Evolutionary conservation across 2,888 invertebrate genomes (phyloP).

Genomic region (Aelia acuminata): DNA sequence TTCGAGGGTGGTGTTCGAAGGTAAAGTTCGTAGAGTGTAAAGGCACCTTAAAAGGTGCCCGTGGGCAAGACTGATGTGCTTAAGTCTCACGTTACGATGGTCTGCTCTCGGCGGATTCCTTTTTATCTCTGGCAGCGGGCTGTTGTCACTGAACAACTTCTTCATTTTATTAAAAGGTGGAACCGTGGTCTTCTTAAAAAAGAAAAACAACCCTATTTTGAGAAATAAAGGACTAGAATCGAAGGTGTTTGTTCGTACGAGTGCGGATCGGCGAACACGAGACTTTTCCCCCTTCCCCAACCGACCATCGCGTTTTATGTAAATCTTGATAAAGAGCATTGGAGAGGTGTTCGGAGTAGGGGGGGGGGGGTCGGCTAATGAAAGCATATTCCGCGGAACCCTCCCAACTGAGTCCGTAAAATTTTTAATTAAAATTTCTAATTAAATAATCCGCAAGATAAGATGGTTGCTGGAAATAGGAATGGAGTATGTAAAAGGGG

Average conservation of each 20-base stretch:
- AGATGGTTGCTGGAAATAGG: slow-evolving; percentile 57
- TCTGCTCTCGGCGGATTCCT: too few relatives aligned
- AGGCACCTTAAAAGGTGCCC: too few relatives aligned
- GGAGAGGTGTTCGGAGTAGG: slow-evolving; percentile 8
- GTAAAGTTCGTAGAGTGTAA: too few relatives aligned
- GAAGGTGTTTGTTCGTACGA: background rate
- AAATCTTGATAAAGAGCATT: slow-evolving; percentile 40
- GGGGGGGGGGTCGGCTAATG: too few relatives aligned
- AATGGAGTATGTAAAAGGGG: slow-evolving; percentile 59
- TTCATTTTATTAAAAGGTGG: too few relatives aligned
- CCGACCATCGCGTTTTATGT: slow-evolving; percentile 25
- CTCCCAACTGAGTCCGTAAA: background rate
- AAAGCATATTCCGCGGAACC: slow-evolving; percentile 28
- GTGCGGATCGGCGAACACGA: background rate
- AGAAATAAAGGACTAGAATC: background rate
- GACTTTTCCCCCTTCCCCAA: background rate
- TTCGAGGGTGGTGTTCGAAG: too few relatives aligned
- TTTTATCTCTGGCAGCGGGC: too few relatives aligned
- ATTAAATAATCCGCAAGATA: slow-evolving; percentile 60
- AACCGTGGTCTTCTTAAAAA: too few relatives aligned
- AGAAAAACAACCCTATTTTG: background rate
- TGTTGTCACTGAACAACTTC: too few relatives aligned
- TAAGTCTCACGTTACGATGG: too few relatives aligned
- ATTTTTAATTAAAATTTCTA: slow-evolving; percentile 61
- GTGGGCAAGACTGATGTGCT: too few relatives aligned